Base-by-base conservation (phyloP, 2,888 invertebrate genomes). In the Therioaphis trifolii region DNA sequence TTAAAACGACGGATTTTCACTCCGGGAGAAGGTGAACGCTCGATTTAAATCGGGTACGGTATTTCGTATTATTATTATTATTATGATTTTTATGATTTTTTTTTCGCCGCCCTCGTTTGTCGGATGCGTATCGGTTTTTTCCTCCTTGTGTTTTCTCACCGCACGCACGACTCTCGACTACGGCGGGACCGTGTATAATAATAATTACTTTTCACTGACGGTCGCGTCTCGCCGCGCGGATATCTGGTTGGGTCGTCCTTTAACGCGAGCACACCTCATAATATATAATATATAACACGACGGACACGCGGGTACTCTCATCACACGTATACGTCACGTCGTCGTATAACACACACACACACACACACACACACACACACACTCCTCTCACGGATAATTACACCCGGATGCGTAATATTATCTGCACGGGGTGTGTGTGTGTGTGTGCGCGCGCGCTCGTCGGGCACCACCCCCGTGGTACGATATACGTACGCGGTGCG, bases 1-100 rank as follows among this genome's bases (percentile, higher is more conserved):
- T 78, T 78, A 66, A 78, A 78, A 79, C 78, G n/a, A 79, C 78
- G 55, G 78, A 78, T 69, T 79, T 79, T 79, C 78, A 52, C 68
- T 52, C 21, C 7, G 46, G 15, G 18, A 75, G n/a, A 27, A 52
- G 58, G 21, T 12, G 21, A 24, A 58, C 69, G 18, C 66, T 78
- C 55, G 78, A 79, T 79, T 79, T 79, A 79, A 79, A 79, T 79
- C 69, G 78, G 78, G 69, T 69, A 43, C 12, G 11, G 24, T 4
- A 21, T 40, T 68, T 68, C 12, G 11, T 14, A 40, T 43, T 43
- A 3, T 40, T 68, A 15, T 61, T 61, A 27, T 52, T 14, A 12
- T 14, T 72, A 55, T 5, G 18, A 14, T n/a, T 55, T 61, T n/a
- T n/a, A n/a, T n/a, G n/a, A n/a, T 61, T 27, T 27, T 4, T 3